Percentiles rank a stretch among this genome's conserved stretches.
These are phyloP conservation scores for Psilanteris sp. DNA, from an alignment of 1,140 invertebrate species.

Conservation along the genomic window DNA sequence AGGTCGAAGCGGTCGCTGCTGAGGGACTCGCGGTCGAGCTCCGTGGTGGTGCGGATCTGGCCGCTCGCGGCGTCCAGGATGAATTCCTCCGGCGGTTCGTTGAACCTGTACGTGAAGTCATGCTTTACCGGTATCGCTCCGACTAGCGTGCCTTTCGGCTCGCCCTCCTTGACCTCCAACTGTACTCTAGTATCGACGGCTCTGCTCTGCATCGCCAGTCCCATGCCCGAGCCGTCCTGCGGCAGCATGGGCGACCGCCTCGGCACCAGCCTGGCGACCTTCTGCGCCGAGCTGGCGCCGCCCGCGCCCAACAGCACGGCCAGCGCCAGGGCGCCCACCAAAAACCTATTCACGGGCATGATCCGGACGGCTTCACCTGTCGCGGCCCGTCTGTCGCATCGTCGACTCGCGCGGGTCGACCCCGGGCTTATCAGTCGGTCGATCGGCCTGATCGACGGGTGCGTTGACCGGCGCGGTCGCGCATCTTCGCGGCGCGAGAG, in stretches of 20 bases:
- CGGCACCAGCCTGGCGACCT: slow-evolving; percentile 76
- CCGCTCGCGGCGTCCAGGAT: slow-evolving; percentile 88
- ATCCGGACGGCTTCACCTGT: slow-evolving; percentile 74
- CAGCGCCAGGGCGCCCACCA: slow-evolving; percentile 70
- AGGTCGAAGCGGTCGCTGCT: slow-evolving; percentile 90
- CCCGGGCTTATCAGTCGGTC: not conserved
- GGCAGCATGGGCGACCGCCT: slow-evolving; percentile 74
- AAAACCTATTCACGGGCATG: slow-evolving; percentile 70
- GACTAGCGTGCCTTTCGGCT: slow-evolving; percentile 89
- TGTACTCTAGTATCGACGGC: slow-evolving; percentile 92
- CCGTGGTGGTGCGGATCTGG: slow-evolving; percentile 88
- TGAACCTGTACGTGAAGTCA: slow-evolving; percentile 94
- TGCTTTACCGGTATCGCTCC: slow-evolving; percentile 92
- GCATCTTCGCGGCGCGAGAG: slow-evolving; percentile 66
- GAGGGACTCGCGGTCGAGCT: slow-evolving; percentile 90
- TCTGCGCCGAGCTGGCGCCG: slow-evolving; percentile 32
- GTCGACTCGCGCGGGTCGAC: slow-evolving; percentile 6
- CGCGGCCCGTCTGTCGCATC: slow-evolving; percentile 73
- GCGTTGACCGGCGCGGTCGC: slow-evolving; percentile 79
- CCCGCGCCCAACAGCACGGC: slow-evolving; percentile 67
- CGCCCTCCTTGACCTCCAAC: slow-evolving; percentile 90
- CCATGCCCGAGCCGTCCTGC: slow-evolving; percentile 68
- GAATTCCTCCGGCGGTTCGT: slow-evolving; percentile 92
- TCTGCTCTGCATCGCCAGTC: slow-evolving; percentile 89
- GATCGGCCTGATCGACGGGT: slow-evolving; percentile 55